These are phyloP conservation scores for Thera obeliscata DNA, from an alignment of 2,888 invertebrate genomes.

Conservation along the genomic window DNA sequence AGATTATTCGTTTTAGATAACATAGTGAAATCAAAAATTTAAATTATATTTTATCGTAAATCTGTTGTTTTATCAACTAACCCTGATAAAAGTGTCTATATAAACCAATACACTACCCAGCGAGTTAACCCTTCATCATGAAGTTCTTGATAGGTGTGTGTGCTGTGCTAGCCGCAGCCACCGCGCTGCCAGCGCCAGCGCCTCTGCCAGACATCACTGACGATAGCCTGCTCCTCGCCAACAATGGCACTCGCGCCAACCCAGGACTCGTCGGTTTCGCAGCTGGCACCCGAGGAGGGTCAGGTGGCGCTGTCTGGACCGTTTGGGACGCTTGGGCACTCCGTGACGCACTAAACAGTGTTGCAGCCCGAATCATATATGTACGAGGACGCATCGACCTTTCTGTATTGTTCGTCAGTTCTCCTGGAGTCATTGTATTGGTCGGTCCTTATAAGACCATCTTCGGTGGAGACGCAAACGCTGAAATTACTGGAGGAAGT, in stretches of 20 bases:
- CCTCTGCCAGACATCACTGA: slow-evolving; percentile 7
- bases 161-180: slow-evolving; percentile 9
- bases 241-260: slow-evolving; percentile 4
- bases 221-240: slow-evolving; percentile 7
- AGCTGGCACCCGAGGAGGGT: slow-evolving; percentile 8
- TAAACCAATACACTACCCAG: not conserved
- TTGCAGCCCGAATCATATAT: not conserved
- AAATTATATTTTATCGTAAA: not conserved
- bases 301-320: slow-evolving; percentile 9
- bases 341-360: slow-evolving; percentile 16
- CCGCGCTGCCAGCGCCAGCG: slow-evolving; percentile 15
- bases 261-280: slow-evolving; percentile 15
- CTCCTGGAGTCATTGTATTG: slow-evolving; percentile 15
- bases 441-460: slow-evolving; percentile 24
- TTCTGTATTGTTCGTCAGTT: slow-evolving; percentile 5
- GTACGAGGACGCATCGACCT: slow-evolving; percentile 22
- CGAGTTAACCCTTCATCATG: slow-evolving; percentile 10
- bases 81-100: slow-evolving; percentile 6
- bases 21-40: too few relatives aligned
- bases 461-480: slow-evolving; percentile 10
- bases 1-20: too few relatives aligned
- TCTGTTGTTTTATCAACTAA: not conserved
- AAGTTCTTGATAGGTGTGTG: slow-evolving; percentile 16
- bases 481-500: slow-evolving; percentile 27
- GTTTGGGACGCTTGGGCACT: slow-evolving; percentile 19